Conservation (phyloP, 2,888 invertebrate species). For the Gortyna flavago region DNA sequence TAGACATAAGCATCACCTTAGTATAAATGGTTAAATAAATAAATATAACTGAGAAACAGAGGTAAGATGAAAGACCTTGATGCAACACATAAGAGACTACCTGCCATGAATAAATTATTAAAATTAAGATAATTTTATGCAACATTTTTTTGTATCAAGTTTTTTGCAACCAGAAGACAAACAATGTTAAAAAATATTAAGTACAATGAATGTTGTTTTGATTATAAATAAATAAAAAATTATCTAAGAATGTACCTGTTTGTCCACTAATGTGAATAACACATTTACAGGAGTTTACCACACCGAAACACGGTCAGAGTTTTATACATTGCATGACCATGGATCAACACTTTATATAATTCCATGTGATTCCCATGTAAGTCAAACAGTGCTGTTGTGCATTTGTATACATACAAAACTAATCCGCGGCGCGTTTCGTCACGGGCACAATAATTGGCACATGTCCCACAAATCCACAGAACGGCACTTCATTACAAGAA, state of each 20-base stretch:
- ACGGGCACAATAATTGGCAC: slow-evolving; percentile 88
- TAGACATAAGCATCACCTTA: background rate
- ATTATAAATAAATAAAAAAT: slow-evolving; percentile 47
- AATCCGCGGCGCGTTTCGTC: slow-evolving; percentile 82
- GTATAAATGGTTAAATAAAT: background rate
- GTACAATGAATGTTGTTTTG: slow-evolving; percentile 32
- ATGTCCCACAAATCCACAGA: slow-evolving; percentile 87
- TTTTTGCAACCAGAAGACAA: slow-evolving; percentile 14
- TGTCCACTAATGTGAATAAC: slow-evolving; percentile 51
- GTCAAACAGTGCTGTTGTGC: slow-evolving; percentile 74
- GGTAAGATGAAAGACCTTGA: slow-evolving; percentile 55
- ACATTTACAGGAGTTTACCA: slow-evolving; percentile 53
- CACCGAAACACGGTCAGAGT: slow-evolving; percentile 36
- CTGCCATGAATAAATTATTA: slow-evolving; percentile 60
- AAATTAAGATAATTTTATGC: slow-evolving; percentile 42
- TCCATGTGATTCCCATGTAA: slow-evolving; percentile 70
- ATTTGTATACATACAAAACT: slow-evolving; percentile 85
- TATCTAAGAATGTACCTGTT: slow-evolving; percentile 57
- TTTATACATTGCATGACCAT: slow-evolving; percentile 35
- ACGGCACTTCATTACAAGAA: slow-evolving; percentile 88
- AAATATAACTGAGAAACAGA: slow-evolving; percentile 24
- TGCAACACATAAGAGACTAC: slow-evolving; percentile 48
- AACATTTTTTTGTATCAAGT: slow-evolving; percentile 33
- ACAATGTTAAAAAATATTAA: slow-evolving; percentile 1
- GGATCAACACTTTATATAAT: slow-evolving; percentile 43